phyloP scores from a whole-genome alignment of 2,888 invertebrate genomes.

The Dugesia japonica region DNA sequence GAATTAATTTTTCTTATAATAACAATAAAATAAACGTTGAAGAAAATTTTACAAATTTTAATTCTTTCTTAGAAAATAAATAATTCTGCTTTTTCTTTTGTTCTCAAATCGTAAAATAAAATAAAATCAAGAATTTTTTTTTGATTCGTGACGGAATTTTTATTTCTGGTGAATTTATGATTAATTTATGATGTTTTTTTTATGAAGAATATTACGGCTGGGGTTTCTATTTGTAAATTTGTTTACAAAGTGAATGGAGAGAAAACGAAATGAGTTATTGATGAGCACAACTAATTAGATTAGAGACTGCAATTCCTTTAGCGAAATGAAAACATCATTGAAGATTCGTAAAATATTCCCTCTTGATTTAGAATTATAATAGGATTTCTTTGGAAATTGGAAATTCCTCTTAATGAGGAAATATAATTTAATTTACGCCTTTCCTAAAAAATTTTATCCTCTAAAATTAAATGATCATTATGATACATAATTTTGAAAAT shows the following conservation, averaged over 20 bases:
- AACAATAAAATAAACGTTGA: no score
- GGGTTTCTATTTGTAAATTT: background rate
- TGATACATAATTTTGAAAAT: no score
- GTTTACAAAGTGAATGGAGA: no score
- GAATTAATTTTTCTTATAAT: slow-evolving; percentile 9
- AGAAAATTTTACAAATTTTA: no score
- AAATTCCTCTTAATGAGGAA: no score
- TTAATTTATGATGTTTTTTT: background rate
- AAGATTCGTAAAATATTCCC: background rate
- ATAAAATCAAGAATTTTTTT: no score
- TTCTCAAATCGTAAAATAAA: background rate
- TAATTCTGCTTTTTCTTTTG: no score
- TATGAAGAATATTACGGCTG: background rate
- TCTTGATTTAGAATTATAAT: background rate
- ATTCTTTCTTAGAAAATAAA: no score
- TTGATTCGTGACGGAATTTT: background rate
- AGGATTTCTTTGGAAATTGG: background rate
- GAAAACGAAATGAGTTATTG: background rate
- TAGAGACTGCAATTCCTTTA: background rate
- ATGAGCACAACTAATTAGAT: background rate
- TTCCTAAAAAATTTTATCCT: no score
- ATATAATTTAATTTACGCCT: no score
- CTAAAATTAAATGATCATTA: no score
- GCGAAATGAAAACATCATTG: background rate
- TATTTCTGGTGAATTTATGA: background rate